Evolutionary conservation across 1,140 invertebrate genomes (phyloP), one percentile per base, ranked within the genome.

Genomic region (Bombus confusus): DNA sequence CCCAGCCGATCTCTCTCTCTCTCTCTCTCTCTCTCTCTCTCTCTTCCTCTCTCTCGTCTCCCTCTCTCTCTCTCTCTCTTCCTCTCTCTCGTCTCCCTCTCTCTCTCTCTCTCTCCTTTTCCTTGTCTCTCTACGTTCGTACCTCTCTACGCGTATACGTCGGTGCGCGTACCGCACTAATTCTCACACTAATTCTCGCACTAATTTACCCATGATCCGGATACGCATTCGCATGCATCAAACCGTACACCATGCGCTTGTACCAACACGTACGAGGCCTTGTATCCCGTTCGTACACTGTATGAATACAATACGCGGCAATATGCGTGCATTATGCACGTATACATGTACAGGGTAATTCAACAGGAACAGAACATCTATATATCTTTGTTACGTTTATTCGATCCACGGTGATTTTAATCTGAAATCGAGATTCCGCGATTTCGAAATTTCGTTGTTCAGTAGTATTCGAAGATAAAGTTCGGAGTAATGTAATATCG

Each of bases 111-210:
- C 64, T n/a, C 62, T 13, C 10, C 39, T 12, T 28, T 25, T 39
- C 69, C 12, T 10, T 39, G 18, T 71, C 25, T 64, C 81, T 64
- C 73, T 31, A 64, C 3, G 8, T 62, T 62, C 59, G 59, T 62
- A 62, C 15, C 57, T 68, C 22, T 15, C 10, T n/a, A 28, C 41
- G 31, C 43, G 34, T 74, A 68, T 79, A 75, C 64, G 68, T 79
- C 64, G 57, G 76, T 80, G 75, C 80, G 77, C 80, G 82, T 87
- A 80, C 43, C 76, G 79, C 86, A 82, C 81, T 87, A 87, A 90
- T 90, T 92, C 89, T 84, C 90, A 83, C 80, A 83, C 87, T 83
- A 89, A 89, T 89, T 89, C 88, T 83, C 84, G 78, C 80, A 85
- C 77, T 89, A 88, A 89, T 88, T 89, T 86, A 83, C 87, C 31